Base-by-base conservation (phyloP, 2,113 vertebrate species). In the Syngnathus scovelli region DNA sequence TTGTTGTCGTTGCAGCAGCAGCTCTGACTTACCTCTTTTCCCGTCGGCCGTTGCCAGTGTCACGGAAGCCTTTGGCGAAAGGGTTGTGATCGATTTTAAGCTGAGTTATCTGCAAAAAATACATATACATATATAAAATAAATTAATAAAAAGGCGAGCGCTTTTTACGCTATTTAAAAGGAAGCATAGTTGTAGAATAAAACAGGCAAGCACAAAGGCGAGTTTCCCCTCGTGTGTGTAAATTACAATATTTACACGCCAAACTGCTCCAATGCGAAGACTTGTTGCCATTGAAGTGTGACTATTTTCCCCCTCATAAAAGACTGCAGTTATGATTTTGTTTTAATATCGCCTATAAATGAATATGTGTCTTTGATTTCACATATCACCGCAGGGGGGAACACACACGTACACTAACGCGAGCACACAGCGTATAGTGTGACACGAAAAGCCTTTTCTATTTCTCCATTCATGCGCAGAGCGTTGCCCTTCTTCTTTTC, bases 61-160 rank as follows among this genome's bases (percentile, higher is more conserved):
- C 96, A 71, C 97, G 94, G 85, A 99, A 99, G 75, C 97, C 97
- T 92, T 99, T 99, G 70, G 97, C 97, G 82, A 99, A 99, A 0
- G 96, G 96, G 72, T 99, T 99, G 88, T 99, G 94, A 89, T 99
- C 97, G 66, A 99, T 99, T 93, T 99, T 99, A 90, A 99, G 90
- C 79, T 99, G 97, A 1, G 97, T 98, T 87, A 98, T 98, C 96
- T 99, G 87, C 11, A 38, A 70, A 86, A 44, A 21, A 21, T 19
- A 66, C 2, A 27, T 27, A 33, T 33, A 33, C 27, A 33, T 33
- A 3, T 33, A 33, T 19, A 19, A 3, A 21, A 66, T 9, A 2
- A 49, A 7, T 6, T 13, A 3, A 43, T 11, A 43, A 43, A 41
- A 41, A 11, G 41, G 41, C 18, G 41, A 5, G 11, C 38, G 21